Evolutionary conservation across 1,140 invertebrate genomes (phyloP), one percentile per base, ranked within the genome.

Genomic region (Brachionus plicatilis): DNA sequence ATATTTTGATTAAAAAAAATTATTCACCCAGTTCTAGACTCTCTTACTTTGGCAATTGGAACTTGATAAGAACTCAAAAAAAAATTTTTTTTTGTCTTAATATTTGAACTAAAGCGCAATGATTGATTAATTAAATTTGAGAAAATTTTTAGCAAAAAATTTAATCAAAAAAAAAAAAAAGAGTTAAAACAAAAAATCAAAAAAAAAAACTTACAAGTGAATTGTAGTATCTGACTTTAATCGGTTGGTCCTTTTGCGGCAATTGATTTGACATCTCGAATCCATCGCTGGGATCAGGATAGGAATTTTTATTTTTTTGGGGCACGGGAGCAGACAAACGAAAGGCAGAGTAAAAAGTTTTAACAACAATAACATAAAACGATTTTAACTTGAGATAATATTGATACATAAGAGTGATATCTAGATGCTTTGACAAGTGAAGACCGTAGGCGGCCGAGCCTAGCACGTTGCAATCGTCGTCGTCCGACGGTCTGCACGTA

Each of bases 371-470:
- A 14, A 76, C 45, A 33, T 50, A 76, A 33, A 76, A 47, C 20
- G 14, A 76, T 76, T 76, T 76, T 53, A 50, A 27, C 24, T 76
- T 76, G 27, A 50, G 20, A 47, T 9, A 76, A 76, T 76, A 76
- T 50, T 76, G 41, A 27, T 76, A 76, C 79, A 82, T 27, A 8
- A 82, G 53, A 82, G 79, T 82, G 4, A 76, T 27, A 8, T 82
- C 79, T 6, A 82, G 5, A 29, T 65, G 65, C 45, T 82, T 82
- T 24, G 37, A 65, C 33, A 82, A 12, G 53, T 82, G 79, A 27
- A 82, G 8, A 45, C 79, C 79, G n/a, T 65, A 68, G 4, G 33
- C 20, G 8, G 37, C 20, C 0, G 53, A 17, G 11, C 79, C 79
- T 0, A 82, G 53, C 7, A 82, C 53, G 27, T 82, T 82, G 0